A percentile compares a stretch with the other conserved stretches of the same genome.
phyloP scores from a whole-genome alignment of 1,140 invertebrate genomes.

The Homalodisca vitripennis region DNA sequence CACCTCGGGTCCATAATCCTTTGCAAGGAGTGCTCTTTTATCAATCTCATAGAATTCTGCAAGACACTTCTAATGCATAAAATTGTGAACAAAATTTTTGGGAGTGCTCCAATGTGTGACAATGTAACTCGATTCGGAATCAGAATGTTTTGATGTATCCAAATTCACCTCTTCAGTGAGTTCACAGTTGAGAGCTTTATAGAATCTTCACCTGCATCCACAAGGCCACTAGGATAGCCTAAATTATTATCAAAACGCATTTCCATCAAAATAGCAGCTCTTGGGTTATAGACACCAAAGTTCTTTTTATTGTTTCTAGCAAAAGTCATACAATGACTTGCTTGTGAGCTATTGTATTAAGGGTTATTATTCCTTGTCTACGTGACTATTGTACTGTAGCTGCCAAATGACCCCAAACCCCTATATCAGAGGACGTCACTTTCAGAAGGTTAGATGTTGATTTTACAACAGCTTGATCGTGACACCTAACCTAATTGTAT shows the following conservation, averaged over 20 bases:
- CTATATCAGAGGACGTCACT: too few species aligned
- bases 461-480: too few species aligned
- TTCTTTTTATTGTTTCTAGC: too few species aligned
- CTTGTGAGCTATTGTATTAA: too few species aligned
- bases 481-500: too few species aligned
- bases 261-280: conserved; percentile 60
- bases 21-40: conserved; percentile 42
- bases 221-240: conserved; percentile 58
- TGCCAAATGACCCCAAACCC: too few species aligned
- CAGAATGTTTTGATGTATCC: conserved; percentile 42
- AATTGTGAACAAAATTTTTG: conserved; percentile 53
- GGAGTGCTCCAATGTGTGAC: conserved; percentile 40
- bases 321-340: too few species aligned
- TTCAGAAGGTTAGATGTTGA: too few species aligned
- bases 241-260: conserved; percentile 59
- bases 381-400: too few species aligned
- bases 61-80: conserved; percentile 50
- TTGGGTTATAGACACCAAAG: too few species aligned
- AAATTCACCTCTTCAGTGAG: conserved; percentile 56
- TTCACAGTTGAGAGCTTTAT: conserved; percentile 54
- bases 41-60: conserved; percentile 50
- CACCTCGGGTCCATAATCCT: conserved; percentile 53
- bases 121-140: conserved; percentile 40
- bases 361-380: too few species aligned
- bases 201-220: conserved; percentile 51